phyloP scores from a whole-genome alignment of 1,140 invertebrate species.

The Aethina tumida region DNA sequence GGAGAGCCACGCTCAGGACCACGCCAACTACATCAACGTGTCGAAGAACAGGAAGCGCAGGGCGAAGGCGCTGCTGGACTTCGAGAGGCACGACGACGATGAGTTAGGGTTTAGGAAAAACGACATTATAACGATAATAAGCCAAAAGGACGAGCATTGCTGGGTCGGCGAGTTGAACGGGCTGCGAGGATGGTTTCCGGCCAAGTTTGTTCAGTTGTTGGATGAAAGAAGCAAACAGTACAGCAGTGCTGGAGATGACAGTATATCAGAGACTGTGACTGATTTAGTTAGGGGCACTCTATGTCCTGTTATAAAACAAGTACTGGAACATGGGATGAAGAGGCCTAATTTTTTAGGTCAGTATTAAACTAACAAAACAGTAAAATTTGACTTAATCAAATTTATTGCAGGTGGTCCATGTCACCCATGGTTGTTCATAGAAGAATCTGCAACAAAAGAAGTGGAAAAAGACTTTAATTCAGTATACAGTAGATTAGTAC shows the following conservation, averaged over 20 bases:
- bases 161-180: conserved; percentile 99
- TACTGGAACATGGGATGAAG: conserved; percentile 94
- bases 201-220: conserved; percentile 92
- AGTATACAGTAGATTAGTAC: conserved; percentile 90
- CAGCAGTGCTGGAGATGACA: conserved; percentile 93
- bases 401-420: conserved; percentile 63
- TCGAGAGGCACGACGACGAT: conserved; percentile 96
- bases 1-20: conserved; percentile 90
- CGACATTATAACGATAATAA: conserved; percentile 96
- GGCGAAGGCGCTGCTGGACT: conserved; percentile 94
- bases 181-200: conserved; percentile 96
- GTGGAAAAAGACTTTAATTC: conserved; percentile 98
- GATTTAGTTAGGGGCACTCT: conserved; percentile 91
- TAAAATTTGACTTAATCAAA: no score
- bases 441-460: conserved; percentile 90
- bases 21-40: conserved; percentile 88
- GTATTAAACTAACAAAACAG: conserved; percentile 8
- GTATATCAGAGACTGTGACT: conserved; percentile 90
- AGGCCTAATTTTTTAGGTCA: conserved; percentile 64
- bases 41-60: conserved; percentile 76
- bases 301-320: conserved; percentile 87
- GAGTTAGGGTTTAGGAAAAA: conserved; percentile 97
- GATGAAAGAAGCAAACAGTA: conserved; percentile 97
- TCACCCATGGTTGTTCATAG: conserved; percentile 99
- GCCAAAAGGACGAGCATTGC: conserved; percentile 98